Evolutionary conservation across 2,797 vertebrate genomes (phyloP).

Genomic region (Falco novaeseelandiae): DNA sequence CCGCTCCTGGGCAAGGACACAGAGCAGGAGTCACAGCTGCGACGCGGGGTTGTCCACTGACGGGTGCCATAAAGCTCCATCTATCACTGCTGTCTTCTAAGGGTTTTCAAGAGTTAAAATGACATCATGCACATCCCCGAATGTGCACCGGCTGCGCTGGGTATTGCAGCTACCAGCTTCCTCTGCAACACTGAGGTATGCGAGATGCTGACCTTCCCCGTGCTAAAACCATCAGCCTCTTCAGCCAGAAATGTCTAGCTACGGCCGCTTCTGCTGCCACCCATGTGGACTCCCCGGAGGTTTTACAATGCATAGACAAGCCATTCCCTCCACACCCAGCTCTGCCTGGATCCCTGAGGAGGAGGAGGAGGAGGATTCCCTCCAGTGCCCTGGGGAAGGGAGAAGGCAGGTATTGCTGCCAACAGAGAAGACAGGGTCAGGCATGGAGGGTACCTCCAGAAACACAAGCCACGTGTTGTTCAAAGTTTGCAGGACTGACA

Average conservation of each 20-base stretch:
- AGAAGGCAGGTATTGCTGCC: neutral
- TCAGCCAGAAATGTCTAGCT: neutral
- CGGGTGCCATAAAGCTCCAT: neutral
- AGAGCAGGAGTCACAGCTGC: neutral
- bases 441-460: neutral
- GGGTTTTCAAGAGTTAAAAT: neutral
- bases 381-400: rapidly evolving
- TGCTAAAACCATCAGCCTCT: neutral
- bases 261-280: neutral
- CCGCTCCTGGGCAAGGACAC: neutral
- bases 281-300: rapidly evolving
- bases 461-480: neutral
- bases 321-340: neutral
- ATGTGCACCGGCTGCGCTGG: neutral
- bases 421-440: rapidly evolving
- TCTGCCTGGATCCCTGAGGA: neutral
- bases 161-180: neutral
- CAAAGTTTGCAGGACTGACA: neutral
- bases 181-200: neutral
- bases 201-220: neutral
- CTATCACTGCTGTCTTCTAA: neutral
- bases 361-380: neutral
- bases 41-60: rapidly evolving
- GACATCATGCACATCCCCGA: neutral
- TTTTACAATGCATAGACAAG: rapidly evolving